Evolutionary conservation across 2,113 vertebrate genomes (phyloP), one percentile per base, ranked within the genome.

Genomic region (Alaudala cheleensis): DNA sequence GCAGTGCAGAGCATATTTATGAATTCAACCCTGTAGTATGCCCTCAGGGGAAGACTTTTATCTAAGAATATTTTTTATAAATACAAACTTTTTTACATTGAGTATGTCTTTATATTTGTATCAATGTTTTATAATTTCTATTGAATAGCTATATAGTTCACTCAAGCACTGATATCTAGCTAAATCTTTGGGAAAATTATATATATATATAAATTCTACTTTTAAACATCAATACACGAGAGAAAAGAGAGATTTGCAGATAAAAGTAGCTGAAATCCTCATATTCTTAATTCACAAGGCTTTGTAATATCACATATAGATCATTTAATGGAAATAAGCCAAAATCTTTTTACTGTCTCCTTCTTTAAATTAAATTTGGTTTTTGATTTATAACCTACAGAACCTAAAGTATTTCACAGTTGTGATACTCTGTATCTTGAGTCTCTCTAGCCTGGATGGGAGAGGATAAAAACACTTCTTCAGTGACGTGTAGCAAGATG

Each of bases 61-160:
- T 97, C 98, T 98, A 97, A 98, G 98, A 98, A 97, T 99, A 99
- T 99, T 99, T 99, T 97, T 99, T 99, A 98, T 99, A 99, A 98
- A 98, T 98, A 98, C 97, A 98, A 96, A 97, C 97, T 98, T 99
- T 99, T 98, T 98, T 98, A 98, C 99, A 98, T 98, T 97, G 97
- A 99, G 98, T 94, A 97, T 98, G 98, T 98, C 98, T 98, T 96
- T 96, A 98, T 98, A 97, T 98, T 98, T 98, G 97, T 98, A 97
- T 97, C 97, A 23, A 97, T 97, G 96, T 97, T 98, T 97, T 98
- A 97, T 98, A 97, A 95, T 98, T 98, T 98, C 97, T 98, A 98
- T 98, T 97, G 98, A 98, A 98, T 98, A 97, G 97, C 86, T 99
- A 92, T 98, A 98, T 99, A 98, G 98, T 98, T 98, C 98, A 98